phyloP scores from a whole-genome alignment of 2,113 vertebrate genomes.

The Leuciscus idus region DNA sequence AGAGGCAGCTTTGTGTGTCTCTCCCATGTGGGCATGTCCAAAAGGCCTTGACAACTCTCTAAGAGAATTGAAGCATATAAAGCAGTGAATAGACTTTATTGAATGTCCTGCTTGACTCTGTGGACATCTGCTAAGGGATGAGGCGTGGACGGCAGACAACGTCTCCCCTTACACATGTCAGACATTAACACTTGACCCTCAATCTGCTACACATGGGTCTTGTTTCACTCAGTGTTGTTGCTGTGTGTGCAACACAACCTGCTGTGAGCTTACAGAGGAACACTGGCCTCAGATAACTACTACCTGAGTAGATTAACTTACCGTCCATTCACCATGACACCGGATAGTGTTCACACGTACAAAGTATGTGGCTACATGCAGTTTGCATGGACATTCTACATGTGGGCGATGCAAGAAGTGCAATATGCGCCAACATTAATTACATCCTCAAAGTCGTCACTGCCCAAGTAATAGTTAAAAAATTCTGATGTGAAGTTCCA shows the following conservation, averaged over 20 bases:
- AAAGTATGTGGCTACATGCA: neutral
- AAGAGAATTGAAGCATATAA: slow-evolving; percentile 44
- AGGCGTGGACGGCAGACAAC: slow-evolving; percentile 38
- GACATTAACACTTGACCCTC: slow-evolving; percentile 49
- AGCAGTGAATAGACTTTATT: slow-evolving; percentile 33
- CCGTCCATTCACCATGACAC: slow-evolving; percentile 15
- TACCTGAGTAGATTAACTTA: slow-evolving; percentile 36
- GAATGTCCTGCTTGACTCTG: slow-evolving; percentile 43
- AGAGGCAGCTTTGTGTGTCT: slow-evolving; percentile 35
- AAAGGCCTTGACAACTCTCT: slow-evolving; percentile 50
- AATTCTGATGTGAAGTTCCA: neutral
- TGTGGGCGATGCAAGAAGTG: neutral
- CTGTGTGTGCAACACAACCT: neutral
- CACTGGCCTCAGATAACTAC: slow-evolving; percentile 23
- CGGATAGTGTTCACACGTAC: neutral
- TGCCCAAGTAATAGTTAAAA: neutral
- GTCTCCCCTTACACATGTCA: slow-evolving; percentile 48
- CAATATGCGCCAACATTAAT: neutral
- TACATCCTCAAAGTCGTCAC: neutral
- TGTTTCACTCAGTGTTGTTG: neutral
- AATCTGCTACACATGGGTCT: slow-evolving; percentile 20
- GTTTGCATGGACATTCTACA: neutral
- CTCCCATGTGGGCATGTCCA: slow-evolving; percentile 36
- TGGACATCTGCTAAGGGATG: slow-evolving; percentile 42
- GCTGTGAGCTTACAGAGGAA: slow-evolving; percentile 2